Conservation (phyloP, 2,797 vertebrate genomes). For the Manis pentadactyla region DNA sequence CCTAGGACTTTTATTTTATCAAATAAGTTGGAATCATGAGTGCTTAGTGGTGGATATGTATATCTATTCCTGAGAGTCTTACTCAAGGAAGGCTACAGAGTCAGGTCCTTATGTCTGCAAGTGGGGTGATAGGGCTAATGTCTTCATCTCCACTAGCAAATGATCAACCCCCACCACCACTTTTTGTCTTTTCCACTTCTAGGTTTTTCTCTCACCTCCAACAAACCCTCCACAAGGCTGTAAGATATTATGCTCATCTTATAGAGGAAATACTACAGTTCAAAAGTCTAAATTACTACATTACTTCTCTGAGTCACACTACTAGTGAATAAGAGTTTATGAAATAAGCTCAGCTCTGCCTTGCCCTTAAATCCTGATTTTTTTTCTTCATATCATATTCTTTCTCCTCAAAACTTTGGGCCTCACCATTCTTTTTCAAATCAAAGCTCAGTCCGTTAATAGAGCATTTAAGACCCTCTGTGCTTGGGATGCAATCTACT, state of each 20-base stretch:
- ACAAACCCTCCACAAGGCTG: neutral
- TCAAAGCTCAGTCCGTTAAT: neutral
- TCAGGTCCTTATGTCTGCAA: neutral
- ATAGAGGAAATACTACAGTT: neutral
- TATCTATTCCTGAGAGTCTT: neutral
- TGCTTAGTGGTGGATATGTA: neutral
- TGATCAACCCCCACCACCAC: neutral
- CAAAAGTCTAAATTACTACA: neutral
- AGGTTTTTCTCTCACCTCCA: neutral
- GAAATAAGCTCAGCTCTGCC: neutral
- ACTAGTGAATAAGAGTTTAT: neutral
- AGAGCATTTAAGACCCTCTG: neutral
- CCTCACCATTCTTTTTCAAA: neutral
- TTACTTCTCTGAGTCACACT: neutral
- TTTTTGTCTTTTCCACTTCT: neutral
- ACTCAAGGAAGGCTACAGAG: neutral
- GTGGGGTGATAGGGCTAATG: neutral
- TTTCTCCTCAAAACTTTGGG: neutral
- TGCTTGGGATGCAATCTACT: neutral
- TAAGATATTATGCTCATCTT: neutral
- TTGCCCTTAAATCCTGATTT: neutral
- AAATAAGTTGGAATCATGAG: neutral
- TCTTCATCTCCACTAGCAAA: neutral
- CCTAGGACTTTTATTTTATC: slow-evolving; percentile 26
- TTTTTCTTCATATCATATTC: neutral